Conservation (phyloP, 1,140 invertebrate species). For the Ctenoplectra terminalis region DNA sequence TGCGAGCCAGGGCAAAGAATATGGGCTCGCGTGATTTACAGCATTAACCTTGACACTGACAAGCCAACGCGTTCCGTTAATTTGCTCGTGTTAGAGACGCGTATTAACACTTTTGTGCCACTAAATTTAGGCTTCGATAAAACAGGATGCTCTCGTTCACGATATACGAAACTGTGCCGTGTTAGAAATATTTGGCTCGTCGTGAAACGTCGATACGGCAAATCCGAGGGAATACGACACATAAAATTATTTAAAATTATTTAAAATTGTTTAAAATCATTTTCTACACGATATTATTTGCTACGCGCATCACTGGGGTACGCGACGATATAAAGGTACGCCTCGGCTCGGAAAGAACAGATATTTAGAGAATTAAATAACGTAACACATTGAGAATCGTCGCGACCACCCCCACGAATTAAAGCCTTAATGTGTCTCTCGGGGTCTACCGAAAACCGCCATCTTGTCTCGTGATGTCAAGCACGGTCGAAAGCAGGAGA, state of each 20-base stretch:
- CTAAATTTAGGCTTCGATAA: neutral
- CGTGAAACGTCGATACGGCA: neutral
- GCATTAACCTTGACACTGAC: conserved; percentile 56
- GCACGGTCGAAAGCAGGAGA: conserved; percentile 14
- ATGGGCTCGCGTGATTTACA: conserved; percentile 39
- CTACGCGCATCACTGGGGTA: no score
- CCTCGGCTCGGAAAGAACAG: neutral
- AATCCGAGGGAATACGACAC: neutral
- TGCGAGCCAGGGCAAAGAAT: conserved; percentile 21
- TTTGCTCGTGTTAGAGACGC: neutral
- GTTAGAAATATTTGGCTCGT: neutral
- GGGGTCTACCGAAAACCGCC: conserved; percentile 51
- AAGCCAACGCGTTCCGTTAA: neutral
- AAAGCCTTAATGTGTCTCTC: conserved; percentile 24
- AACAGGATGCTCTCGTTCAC: neutral
- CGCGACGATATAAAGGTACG: neutral
- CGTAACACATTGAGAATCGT: neutral
- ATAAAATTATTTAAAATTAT: neutral
- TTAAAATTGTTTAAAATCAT: no score
- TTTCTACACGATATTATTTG: no score
- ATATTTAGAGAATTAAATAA: neutral
- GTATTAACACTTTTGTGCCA: conserved; percentile 3
- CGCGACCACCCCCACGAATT: conserved; percentile 16
- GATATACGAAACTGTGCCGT: neutral
- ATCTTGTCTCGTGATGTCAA: conserved; percentile 57